Evolutionary conservation across 2,113 vertebrate species (phyloP), one percentile per base, ranked within the genome.

Genomic region (Tapirus terrestris): DNA sequence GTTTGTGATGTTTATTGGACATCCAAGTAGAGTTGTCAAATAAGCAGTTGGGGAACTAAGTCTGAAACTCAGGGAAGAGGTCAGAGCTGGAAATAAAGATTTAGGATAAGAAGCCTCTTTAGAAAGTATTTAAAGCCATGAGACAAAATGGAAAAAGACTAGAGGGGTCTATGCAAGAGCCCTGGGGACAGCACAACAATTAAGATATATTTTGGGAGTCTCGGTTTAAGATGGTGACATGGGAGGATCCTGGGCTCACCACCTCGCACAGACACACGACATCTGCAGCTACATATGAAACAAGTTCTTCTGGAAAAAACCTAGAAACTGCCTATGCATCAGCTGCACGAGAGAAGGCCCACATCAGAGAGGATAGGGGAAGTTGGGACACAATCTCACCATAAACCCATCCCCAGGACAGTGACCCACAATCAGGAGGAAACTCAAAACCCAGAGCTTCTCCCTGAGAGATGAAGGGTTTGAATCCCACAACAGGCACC

Each of bases 331-430:
- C 29, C 11, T 21, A 31, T 25, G 5, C 88, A 6, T 14, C 3
- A 6, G 25, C 7, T 13, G 8, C 39, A 31, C 0, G 3, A 79
- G 16, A 29, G 75, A 77, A 31, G 18, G n/a, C 13, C 20, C 7
- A 21, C 4, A 2, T 8, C 0, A 25, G 6, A 27, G 25, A 2
- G 13, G 60, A 7, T 23, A 29, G 4, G 33, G 14, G n/a, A 67
- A 45, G 4, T 21, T 29, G 21, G 45, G 23, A 29, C 45, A 21
- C 23, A 8, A 9, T 36, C 23, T 65, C 16, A 2, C 21, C 23
- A 5, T 23, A 51, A 31, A 79, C 45, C 10, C 31, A 39, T 14
- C 31, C 33, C 60, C 7, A 0, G 51, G 4, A 12, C 33, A 12
- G 31, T 5, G 6, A 16, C 43, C 10, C 45, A 23, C 10, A 31